Base-by-base conservation (phyloP, 2,888 invertebrate genomes). In the Hanleya hanleyi region DNA sequence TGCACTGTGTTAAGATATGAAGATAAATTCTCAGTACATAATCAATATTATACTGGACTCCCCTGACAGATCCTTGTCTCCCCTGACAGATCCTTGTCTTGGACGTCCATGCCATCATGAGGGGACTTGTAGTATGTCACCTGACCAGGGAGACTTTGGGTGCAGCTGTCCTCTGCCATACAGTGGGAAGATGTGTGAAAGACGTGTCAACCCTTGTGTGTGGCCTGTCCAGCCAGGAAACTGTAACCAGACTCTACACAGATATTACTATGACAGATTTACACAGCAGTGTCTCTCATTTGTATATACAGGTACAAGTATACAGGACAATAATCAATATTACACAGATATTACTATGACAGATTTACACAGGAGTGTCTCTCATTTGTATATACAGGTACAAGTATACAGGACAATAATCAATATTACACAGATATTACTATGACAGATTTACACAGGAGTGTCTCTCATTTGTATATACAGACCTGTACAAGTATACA, bases 371-470 rank as follows among this genome's bases (percentile, higher is more conserved):
- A 86, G 71, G 76, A 82, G 67, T 87, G 87, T 76, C 77, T 81
- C 49, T 80, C 82, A 29, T 87, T 87, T 67, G 84, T 83, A 70
- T 87, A 82, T 67, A 82, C 86, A 74, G 86, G 86, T 86, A 57
- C n/a, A 41, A 1, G 7, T 26, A 15, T 15, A 12, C n/a, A 57
- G n/a, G n/a, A n/a, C n/a, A n/a, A n/a, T n/a, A n/a, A n/a, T n/a
- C n/a, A 69, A 78, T 77, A 36, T 77, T 85, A 18, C 66, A 76
- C 9, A 70, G 86, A 64, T 87, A 78, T 67, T 87, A 84, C 76
- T 87, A 85, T 77, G 86, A 87, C 70, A 79, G 81, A 41, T 75
- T 82, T 61, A 73, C 78, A n/a, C 84, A 86, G 71, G 76, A 82
- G 67, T 87, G 87, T 76, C 77, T 81, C 49, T 80, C 82, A 29